Base-by-base conservation (phyloP, 2,797 vertebrate species). In the Labeo calbasu region DNA sequence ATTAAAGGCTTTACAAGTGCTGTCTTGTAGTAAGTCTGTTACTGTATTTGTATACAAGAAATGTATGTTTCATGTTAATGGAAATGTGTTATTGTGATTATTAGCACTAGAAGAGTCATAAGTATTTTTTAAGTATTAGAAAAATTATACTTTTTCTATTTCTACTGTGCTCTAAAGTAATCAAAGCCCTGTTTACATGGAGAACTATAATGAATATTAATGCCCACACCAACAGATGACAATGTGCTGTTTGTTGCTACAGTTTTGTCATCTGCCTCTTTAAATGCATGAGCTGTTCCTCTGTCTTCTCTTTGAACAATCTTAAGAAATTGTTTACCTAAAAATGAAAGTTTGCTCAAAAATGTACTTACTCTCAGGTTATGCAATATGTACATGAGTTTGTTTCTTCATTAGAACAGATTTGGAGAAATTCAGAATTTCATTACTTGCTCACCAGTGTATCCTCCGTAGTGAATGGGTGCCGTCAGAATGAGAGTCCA, bases 1-100 rank as follows among this genome's bases (percentile, higher is more conserved):
- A 83, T 55, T 77, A 76, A 83, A 76, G n/a, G 36, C 72, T 55
- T 76, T 68, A 55, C n/a, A 69, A 55, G 19, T 25, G 51, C 14
- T 43, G n/a, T 81, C 43, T 65, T 65, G 57, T 28, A 48, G 28
- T 32, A 32, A 32, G 23, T 48, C 57, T 21, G n/a, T 77, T 61
- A 43, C n/a, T 65, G 10, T 63, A n/a, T 21, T n/a, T 65, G 10
- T 63, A n/a, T 21, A 1, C 65, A 5, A 5, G 8, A 25, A 43
- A 36, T 76, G 36, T 36, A 15, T 55, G 10, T 32, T 32, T 3
- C 5, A 28, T 21, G 17, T 11, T 73, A 25, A 53, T 25, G 13
- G 6, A 70, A 23, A 25, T 17, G 8, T 23, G 5, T 23, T 11
- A 59, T 59, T 59, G 11, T 23, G 55, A 11, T 57, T 57, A 2